Percentiles rank a stretch among this genome's conserved stretches.
Evolutionary conservation across 1,140 invertebrate species (phyloP).

Genomic region (Drosophila repletoides): DNA sequence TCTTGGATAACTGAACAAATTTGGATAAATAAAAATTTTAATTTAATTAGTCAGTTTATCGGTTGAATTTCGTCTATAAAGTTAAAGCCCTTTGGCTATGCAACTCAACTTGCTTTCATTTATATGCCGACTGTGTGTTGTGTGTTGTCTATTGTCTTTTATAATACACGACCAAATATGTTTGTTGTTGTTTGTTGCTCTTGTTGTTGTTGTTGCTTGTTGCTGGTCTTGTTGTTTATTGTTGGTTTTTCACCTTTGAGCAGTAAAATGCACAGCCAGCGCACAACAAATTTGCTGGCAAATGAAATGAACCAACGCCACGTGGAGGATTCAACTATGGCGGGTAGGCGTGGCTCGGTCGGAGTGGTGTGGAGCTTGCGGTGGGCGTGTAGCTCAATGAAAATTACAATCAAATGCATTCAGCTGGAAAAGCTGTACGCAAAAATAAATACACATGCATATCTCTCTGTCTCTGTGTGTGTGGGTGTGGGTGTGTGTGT

Average conservation of each 20-base stretch:
- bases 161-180: slow-evolving; percentile 27
- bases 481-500: slow-evolving; percentile 17
- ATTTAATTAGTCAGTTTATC: too few species aligned
- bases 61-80: too few species aligned
- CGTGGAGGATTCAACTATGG: slow-evolving; percentile 40
- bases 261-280: slow-evolving; percentile 52
- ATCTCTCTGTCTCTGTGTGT: not conserved
- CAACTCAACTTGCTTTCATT: too few species aligned
- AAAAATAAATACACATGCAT: slow-evolving; percentile 72
- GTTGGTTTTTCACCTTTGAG: slow-evolving; percentile 62
- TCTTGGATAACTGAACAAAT: too few species aligned
- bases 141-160: slow-evolving; percentile 12
- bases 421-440: slow-evolving; percentile 70
- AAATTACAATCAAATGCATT: slow-evolving; percentile 80
- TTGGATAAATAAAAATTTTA: too few species aligned
- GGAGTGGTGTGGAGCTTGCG: slow-evolving; percentile 7
- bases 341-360: slow-evolving; percentile 27
- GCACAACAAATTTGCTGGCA: slow-evolving; percentile 59
- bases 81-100: not conserved
- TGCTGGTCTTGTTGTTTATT: not conserved
- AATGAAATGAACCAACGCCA: slow-evolving; percentile 59
- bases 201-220: slow-evolving; percentile 20
- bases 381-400: slow-evolving; percentile 42
- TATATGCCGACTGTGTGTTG: too few species aligned
- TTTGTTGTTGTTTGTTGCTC: slow-evolving; percentile 16